A percentile compares a stretch with the other conserved stretches of the same genome.
Evolutionary conservation across 2,113 vertebrate genomes (phyloP).

Genomic region (Halcyon malimbica): DNA sequence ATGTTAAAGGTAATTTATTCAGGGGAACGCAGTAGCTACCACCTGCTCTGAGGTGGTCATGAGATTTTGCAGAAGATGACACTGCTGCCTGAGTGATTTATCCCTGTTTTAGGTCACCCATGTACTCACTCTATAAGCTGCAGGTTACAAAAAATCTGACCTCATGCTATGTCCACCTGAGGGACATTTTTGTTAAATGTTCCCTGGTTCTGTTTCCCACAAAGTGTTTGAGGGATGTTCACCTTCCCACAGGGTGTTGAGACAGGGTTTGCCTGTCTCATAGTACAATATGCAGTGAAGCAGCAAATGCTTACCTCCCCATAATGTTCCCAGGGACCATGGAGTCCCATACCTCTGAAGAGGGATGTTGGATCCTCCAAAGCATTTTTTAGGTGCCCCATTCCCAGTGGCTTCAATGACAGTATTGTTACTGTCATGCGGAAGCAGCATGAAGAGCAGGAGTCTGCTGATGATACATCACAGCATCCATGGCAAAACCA

Average conservation of each 20-base stretch:
- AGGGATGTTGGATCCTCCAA: not conserved
- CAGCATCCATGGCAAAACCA: not conserved
- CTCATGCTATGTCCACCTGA: not conserved
- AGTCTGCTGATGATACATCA: not conserved
- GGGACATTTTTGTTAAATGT: not conserved
- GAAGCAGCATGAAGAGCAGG: not conserved
- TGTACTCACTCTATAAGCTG: not conserved
- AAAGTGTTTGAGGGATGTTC: not conserved
- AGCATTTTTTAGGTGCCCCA: not conserved
- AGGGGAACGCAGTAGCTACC: not conserved
- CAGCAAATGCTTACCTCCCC: not conserved
- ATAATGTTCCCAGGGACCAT: accelerated
- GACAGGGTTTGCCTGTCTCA: too few species aligned
- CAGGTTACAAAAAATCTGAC: not conserved
- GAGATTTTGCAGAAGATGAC: not conserved
- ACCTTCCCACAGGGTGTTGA: too few species aligned
- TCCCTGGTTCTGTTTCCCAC: not conserved
- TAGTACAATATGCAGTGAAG: not conserved
- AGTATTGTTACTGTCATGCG: not conserved
- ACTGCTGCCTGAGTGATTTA: accelerated
- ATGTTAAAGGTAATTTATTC: not conserved
- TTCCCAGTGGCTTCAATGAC: not conserved
- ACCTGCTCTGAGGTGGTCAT: not conserved
- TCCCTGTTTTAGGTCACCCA: not conserved
- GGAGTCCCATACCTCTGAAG: accelerated